These are phyloP conservation scores for Heliothis subflexa DNA, from an alignment of 1,140 invertebrate genomes.

Conservation along the genomic window DNA sequence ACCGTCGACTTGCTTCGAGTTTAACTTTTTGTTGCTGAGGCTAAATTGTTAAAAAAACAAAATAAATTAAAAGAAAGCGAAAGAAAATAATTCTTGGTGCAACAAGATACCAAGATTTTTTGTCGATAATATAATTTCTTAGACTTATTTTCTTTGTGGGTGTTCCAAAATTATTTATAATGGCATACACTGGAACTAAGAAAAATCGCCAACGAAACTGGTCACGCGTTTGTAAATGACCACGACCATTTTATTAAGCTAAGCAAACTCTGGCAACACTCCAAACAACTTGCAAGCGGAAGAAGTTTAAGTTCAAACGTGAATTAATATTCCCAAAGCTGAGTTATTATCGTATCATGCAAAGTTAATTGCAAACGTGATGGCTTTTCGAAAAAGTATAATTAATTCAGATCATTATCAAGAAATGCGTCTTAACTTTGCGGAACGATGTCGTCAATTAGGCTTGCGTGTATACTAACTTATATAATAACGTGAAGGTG, in stretches of 20 bases:
- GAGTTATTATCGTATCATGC: background rate
- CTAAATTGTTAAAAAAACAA: background rate
- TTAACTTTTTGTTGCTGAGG: background rate
- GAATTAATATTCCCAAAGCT: constrained; percentile 11
- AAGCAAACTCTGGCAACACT: constrained; percentile 18
- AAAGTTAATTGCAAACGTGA: background rate
- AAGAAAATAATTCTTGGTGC: too few relatives aligned
- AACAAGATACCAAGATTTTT: too few relatives aligned
- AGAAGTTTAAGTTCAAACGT: constrained; percentile 16
- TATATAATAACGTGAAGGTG: constrained; percentile 17
- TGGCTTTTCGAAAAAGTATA: background rate
- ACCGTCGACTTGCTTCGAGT: background rate
- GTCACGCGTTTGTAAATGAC: constrained; percentile 18
- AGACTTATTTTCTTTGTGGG: too few relatives aligned
- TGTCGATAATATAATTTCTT: too few relatives aligned
- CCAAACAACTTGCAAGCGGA: constrained; percentile 4
- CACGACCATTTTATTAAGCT: constrained; percentile 14
- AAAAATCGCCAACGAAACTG: constrained; percentile 22
- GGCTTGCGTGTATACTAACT: background rate
- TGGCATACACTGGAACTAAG: constrained; percentile 1
- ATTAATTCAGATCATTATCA: background rate
- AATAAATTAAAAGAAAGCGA: background rate
- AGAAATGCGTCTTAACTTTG: background rate
- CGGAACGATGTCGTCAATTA: background rate
- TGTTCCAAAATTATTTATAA: background rate